These are phyloP conservation scores for Bubalus kerabau DNA, from an alignment of 2,113 vertebrate genomes.

Conservation along the genomic window DNA sequence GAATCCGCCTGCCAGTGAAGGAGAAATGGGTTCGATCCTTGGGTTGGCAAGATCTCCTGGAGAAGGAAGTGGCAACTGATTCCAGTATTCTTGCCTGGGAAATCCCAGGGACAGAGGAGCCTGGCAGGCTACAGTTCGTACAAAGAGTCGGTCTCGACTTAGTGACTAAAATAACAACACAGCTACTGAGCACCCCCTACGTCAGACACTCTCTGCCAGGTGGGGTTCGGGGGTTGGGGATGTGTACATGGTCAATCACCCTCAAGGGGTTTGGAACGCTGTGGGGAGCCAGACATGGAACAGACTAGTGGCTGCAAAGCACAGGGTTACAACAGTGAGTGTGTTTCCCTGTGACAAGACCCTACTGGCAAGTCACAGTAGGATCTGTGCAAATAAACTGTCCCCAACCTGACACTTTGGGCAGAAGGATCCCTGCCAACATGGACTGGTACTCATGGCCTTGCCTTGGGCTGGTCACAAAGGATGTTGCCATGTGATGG, in stretches of 20 bases:
- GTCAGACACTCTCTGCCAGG: not conserved
- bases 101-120: not conserved
- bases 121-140: not conserved
- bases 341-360: not conserved
- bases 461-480: not conserved
- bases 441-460: not conserved
- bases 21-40: not conserved
- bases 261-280: not conserved
- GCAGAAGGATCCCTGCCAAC: not conserved
- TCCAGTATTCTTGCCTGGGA: not conserved
- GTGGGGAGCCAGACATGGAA: not conserved
- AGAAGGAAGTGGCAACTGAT: not conserved
- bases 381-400: not conserved
- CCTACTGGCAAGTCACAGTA: not conserved
- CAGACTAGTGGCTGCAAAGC: not conserved
- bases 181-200: not conserved
- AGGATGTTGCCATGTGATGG: not conserved
- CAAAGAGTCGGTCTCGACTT: not conserved
- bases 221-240: not conserved
- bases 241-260: rapidly evolving
- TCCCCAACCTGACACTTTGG: not conserved
- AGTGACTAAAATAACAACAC: not conserved
- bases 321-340: not conserved
- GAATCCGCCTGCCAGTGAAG: not conserved
- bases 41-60: not conserved